phyloP scores from a whole-genome alignment of 2,888 invertebrate species.

The Eupithecia subumbrata region DNA sequence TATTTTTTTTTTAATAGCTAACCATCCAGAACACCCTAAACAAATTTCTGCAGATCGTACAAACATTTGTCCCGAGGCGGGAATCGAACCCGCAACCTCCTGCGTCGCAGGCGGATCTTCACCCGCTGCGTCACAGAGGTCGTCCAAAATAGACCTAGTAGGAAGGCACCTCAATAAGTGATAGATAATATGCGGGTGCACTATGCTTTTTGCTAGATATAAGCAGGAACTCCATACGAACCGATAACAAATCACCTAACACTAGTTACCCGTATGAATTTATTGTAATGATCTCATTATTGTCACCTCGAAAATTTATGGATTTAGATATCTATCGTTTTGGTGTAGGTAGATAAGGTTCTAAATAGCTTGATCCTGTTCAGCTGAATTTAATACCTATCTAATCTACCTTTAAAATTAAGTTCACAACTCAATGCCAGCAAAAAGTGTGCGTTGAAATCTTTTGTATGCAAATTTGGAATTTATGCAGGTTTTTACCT shows the following conservation, averaged over 20 bases:
- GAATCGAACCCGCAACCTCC: no score
- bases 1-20: no score
- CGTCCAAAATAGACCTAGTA: no score
- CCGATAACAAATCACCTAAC: neutral
- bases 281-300: constrained; percentile 26
- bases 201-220: constrained; percentile 3
- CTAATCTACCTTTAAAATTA: neutral
- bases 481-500: neutral
- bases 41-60: no score
- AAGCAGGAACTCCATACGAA: neutral
- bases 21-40: no score
- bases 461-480: neutral
- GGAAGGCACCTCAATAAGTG: neutral
- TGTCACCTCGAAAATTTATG: constrained; percentile 1
- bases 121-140: no score
- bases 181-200: neutral
- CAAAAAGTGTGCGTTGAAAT: neutral
- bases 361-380: neutral
- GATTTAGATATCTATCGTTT: neutral
- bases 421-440: neutral
- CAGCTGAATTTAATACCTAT: neutral
- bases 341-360: neutral
- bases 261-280: constrained; percentile 21
- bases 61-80: no score
- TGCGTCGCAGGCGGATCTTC: no score